Conservation (phyloP, 2,797 vertebrate genomes). For the Typhlichthys subterraneus region DNA sequence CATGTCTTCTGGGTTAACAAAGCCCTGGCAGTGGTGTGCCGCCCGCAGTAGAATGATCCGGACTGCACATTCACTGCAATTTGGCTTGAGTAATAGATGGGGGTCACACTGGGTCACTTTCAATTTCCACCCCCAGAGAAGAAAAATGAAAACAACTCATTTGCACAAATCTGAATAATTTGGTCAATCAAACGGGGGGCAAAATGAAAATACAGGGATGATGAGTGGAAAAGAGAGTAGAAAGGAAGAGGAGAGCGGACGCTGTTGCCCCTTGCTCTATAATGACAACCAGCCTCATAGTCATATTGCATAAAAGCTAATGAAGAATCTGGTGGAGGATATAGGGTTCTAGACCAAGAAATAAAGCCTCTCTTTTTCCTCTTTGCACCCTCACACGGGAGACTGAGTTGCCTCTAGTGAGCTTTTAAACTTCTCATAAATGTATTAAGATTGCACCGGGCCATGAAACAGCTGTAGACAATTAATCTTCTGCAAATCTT, state of each 20-base stretch:
- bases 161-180: constrained; percentile 99
- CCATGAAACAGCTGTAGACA: constrained; percentile 99
- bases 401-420: constrained; percentile 87
- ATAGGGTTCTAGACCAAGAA: constrained; percentile 97
- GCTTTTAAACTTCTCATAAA: constrained; percentile 99
- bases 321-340: constrained; percentile 91
- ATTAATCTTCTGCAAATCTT: constrained; percentile 99
- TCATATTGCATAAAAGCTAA: constrained; percentile 82
- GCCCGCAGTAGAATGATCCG: constrained; percentile 84
- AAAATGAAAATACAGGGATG: constrained; percentile 52
- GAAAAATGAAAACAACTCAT: constrained; percentile 99
- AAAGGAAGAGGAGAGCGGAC: constrained; percentile 28
- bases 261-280: constrained; percentile 79
- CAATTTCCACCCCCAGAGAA: constrained; percentile 95
- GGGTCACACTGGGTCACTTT: constrained; percentile 95
- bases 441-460: constrained; percentile 99
- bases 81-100: constrained; percentile 96
- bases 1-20: constrained; percentile 90
- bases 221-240: constrained; percentile 47
- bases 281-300: constrained; percentile 79
- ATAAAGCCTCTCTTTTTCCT: constrained; percentile 80
- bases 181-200: constrained; percentile 62
- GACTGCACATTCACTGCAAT: constrained; percentile 93
- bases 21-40: constrained; percentile 76
- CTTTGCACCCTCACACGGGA: constrained; percentile 79